phyloP scores from a whole-genome alignment of 2,888 invertebrate species.

The Pseudococcus viburni region DNA sequence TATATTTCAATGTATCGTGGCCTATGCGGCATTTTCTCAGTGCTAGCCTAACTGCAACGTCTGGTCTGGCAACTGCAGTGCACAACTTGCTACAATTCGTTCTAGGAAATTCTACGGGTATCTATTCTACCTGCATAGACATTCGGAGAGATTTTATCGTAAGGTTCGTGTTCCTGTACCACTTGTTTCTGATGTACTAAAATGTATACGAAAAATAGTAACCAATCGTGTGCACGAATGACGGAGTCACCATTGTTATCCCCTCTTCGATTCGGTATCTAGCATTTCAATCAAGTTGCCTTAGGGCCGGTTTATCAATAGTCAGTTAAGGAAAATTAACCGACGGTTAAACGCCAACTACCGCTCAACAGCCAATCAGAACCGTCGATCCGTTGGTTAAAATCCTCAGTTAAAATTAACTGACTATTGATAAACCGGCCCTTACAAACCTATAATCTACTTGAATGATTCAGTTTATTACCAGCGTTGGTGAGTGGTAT shows the following conservation, averaged over 20 bases:
- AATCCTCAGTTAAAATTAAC: no score
- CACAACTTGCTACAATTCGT: not conserved
- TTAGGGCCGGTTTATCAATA: no score
- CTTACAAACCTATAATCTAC: conserved; percentile 41
- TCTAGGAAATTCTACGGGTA: not conserved
- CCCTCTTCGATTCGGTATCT: not conserved
- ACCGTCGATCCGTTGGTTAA: no score
- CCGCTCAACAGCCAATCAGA: no score
- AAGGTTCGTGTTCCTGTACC: not conserved
- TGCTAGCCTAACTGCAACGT: not conserved
- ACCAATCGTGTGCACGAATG: conserved; percentile 20
- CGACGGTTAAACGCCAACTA: no score
- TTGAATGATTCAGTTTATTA: not conserved
- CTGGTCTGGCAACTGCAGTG: not conserved
- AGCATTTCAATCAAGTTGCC: conserved; percentile 23
- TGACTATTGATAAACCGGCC: no score
- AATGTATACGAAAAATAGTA: conserved; percentile 1
- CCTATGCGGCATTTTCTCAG: not conserved
- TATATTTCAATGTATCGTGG: not conserved
- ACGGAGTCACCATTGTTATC: not conserved
- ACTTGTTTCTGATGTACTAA: not conserved
- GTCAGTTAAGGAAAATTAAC: no score
- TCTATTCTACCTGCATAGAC: not conserved
- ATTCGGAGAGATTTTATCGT: not conserved
- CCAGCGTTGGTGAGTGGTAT: no score